Evolutionary conservation across 2,888 invertebrate genomes (phyloP).

Genomic region (Sussaba pulchella): DNA sequence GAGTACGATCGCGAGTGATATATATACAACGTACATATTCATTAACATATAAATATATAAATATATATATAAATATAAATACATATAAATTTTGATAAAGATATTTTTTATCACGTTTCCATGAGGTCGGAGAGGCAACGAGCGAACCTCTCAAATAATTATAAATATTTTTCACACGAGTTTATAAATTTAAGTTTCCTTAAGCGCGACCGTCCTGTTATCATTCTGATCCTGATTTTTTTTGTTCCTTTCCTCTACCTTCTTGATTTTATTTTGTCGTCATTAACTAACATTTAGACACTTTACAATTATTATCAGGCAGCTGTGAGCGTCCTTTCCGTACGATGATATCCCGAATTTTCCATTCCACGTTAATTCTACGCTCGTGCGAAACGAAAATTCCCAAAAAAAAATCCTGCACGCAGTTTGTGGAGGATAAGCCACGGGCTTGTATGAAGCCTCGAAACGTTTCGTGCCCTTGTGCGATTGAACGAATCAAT

Average conservation of each 20-base stretch:
- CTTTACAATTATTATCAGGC: not conserved
- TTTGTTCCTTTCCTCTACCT: no score
- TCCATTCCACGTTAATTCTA: constrained; percentile 7
- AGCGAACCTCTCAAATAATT: constrained; percentile 27
- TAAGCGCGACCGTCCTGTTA: constrained; percentile 26
- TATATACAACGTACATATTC: constrained; percentile 62
- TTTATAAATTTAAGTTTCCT: not conserved
- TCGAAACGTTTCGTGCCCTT: no score
- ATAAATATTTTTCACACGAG: constrained; percentile 38
- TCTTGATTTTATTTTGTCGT: no score
- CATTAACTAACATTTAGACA: not conserved
- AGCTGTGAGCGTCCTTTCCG: constrained; percentile 35
- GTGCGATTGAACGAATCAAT: no score
- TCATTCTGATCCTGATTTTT: no score
- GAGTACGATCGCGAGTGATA: not conserved
- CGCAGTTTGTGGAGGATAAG: no score
- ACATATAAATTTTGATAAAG: constrained; percentile 76
- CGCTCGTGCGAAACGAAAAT: no score
- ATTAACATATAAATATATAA: constrained; percentile 55
- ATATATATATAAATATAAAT: constrained; percentile 52
- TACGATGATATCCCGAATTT: not conserved
- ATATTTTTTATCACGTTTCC: constrained; percentile 71
- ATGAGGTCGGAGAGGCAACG: constrained; percentile 25
- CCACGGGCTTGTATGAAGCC: no score
- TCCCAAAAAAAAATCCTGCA: no score